phyloP scores from a whole-genome alignment of 2,888 invertebrate species.

The Synergus gifuensis region DNA sequence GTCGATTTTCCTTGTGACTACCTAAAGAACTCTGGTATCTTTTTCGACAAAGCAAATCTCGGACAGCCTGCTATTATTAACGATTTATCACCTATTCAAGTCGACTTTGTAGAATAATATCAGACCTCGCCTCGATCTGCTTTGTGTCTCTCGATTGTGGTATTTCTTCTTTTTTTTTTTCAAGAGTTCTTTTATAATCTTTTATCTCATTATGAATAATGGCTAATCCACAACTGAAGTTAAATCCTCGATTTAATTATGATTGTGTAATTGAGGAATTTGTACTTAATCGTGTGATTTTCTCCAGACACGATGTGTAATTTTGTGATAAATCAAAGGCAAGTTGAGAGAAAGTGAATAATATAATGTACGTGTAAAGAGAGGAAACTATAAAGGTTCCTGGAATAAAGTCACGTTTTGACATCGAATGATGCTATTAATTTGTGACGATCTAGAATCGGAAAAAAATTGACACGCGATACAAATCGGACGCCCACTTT shows the following conservation, averaged over 20 bases:
- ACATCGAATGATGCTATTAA: neutral
- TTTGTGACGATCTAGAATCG: neutral
- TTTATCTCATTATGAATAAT: no score
- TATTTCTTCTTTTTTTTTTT: no score
- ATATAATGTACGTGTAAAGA: neutral
- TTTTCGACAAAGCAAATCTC: slow-evolving; percentile 38
- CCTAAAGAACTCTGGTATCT: neutral
- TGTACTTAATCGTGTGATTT: neutral
- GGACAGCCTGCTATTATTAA: slow-evolving; percentile 45
- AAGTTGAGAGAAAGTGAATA: neutral
- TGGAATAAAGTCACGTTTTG: neutral
- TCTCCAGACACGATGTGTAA: neutral
- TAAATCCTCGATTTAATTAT: neutral
- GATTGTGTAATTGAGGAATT: neutral
- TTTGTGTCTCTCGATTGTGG: neutral
- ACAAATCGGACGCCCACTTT: neutral
- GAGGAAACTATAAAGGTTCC: neutral
- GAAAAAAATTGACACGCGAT: neutral
- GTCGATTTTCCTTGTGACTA: neutral
- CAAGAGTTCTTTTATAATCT: no score
- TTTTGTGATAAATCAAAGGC: neutral
- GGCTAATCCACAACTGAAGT: no score
- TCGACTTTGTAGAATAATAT: slow-evolving; percentile 48
- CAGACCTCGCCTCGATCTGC: neutral
- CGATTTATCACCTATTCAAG: slow-evolving; percentile 50